These are phyloP conservation scores for Harpegnathos saltator DNA, from an alignment of 1,140 invertebrate genomes.

Conservation along the genomic window DNA sequence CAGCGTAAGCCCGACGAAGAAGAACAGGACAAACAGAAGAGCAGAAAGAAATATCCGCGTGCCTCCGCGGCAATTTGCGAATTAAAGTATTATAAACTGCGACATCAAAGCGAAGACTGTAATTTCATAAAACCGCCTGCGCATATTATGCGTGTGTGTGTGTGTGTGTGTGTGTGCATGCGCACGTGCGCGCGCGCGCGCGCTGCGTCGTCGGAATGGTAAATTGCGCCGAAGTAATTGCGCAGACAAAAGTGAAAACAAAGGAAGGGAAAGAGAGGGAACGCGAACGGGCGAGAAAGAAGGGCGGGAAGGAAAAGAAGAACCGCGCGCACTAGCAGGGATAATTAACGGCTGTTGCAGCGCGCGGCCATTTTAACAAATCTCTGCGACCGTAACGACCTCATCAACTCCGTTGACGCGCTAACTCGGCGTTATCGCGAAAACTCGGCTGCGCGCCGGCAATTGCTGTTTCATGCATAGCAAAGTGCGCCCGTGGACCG, in stretches of 20 bases:
- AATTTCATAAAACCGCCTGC: slow-evolving; percentile 50
- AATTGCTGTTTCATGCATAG: slow-evolving; percentile 64
- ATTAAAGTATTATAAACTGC: slow-evolving; percentile 58
- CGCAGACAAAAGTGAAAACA: slow-evolving; percentile 47
- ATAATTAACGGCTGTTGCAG: slow-evolving; percentile 62
- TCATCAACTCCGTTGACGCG: slow-evolving; percentile 62
- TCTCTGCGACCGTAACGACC: slow-evolving; percentile 56
- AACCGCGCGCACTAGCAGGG: slow-evolving; percentile 17
- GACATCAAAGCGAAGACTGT: slow-evolving; percentile 58
- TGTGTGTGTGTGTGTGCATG: too few species aligned
- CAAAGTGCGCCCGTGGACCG: slow-evolving; percentile 38
- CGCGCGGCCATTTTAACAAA: slow-evolving; percentile 61
- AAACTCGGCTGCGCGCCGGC: slow-evolving; percentile 53
- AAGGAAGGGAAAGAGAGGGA: background rate
- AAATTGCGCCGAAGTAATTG: slow-evolving; percentile 56
- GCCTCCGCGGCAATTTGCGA: slow-evolving; percentile 32
- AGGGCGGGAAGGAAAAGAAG: background rate
- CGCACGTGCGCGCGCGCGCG: too few species aligned
- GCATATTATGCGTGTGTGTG: too few species aligned
- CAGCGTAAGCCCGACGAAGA: too few species aligned
- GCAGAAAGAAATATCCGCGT: background rate
- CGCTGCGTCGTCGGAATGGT: slow-evolving; percentile 34
- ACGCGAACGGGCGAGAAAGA: too few species aligned
- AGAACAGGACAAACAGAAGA: too few species aligned
- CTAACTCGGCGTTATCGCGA: slow-evolving; percentile 60